Base-by-base conservation (phyloP, 2,113 vertebrate species). In the Toxotes jaculatrix region DNA sequence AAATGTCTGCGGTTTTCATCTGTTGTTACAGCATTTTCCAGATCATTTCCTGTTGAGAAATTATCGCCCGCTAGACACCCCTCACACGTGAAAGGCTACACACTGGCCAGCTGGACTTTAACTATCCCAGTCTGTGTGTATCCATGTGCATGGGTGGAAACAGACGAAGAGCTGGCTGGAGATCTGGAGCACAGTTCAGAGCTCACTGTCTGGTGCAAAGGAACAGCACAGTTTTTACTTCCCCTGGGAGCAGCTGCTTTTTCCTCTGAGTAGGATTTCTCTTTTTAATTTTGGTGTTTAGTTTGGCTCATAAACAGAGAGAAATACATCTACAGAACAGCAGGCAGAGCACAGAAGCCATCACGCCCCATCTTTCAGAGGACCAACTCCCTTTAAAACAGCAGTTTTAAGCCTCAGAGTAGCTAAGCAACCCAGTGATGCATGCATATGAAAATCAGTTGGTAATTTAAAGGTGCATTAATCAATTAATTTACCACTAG, bases 1-100 rank as follows among this genome's bases (percentile, higher is more conserved):
- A 77, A 77, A 11, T 5, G 23, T 59, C 27, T 79, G 72, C 38
- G 9, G 75, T 21, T 31, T 82, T 9, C 17, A 13, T 88, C 47
- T 80, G 11, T 19, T 61, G 5, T 68, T 67, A 4, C 3, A 63
- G 1, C 2, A 17, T 45, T n/a, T 74, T 21, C n/a, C 3, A n/a
- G 7, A 62, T 62, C 0, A 49, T 34, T 42, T 45, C n/a, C 11
- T 34, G 17, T 7, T 7, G 47, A 45, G 10, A 64, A 31, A 23
- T 31, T 12, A 45, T 21, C 11, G 4, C 31, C 17, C 34, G 36
- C 55, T 31, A 27, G 43, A n/a, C 16, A 47, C 11, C 17, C 45
- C 19, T 67, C 34, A 23, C 49, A 13, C 13, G 31, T 23, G 67
- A 27, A 31, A 68, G 6, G 31, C 17, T 34, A 7, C 47, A 53